A percentile compares a stretch with the other conserved stretches of the same genome.
These are phyloP conservation scores for Dasyurus viverrinus DNA, from an alignment of 2,113 vertebrate species.

Conservation along the genomic window DNA sequence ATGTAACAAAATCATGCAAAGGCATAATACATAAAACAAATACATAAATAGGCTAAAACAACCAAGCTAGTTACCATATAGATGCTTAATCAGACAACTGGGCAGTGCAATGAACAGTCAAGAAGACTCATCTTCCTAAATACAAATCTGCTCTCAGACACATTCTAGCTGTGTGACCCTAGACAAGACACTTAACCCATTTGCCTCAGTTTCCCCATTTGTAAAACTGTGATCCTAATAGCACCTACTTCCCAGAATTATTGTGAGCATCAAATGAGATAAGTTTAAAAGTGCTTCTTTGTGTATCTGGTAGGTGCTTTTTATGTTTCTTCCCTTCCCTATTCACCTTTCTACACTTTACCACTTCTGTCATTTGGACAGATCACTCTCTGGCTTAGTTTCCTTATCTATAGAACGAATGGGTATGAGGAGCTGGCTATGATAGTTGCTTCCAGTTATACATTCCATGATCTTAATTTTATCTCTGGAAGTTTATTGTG, in stretches of 20 bases:
- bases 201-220: background rate
- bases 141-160: background rate
- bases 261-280: background rate
- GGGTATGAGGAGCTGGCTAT: background rate
- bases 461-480: background rate
- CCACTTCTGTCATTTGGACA: background rate
- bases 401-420: background rate
- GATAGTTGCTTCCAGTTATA: background rate
- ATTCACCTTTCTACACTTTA: background rate
- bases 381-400: background rate
- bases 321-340: background rate
- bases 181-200: background rate
- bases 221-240: background rate
- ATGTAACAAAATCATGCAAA: background rate
- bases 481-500: background rate
- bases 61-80: background rate
- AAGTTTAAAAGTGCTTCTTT: background rate
- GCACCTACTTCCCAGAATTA: background rate
- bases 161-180: background rate
- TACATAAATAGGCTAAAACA: background rate
- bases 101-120: too few species aligned
- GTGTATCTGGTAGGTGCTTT: background rate
- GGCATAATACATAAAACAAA: too few species aligned
- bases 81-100: too few species aligned
- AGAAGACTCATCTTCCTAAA: background rate